Conservation (phyloP, 2,797 vertebrate species). For the Limosa lapponica region DNA sequence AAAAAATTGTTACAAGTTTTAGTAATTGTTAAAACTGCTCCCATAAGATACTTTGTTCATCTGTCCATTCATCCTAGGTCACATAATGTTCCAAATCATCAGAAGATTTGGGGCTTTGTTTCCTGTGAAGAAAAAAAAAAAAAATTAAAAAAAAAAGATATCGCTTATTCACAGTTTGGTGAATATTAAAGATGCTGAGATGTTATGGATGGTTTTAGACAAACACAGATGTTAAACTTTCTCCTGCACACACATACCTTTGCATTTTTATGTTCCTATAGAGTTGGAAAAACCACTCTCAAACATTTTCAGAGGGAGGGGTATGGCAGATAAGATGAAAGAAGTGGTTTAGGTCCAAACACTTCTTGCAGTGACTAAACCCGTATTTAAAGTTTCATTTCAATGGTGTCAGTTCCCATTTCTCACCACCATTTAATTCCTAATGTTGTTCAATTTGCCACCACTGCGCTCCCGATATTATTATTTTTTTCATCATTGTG, state of each 20-base stretch:
- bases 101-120: not conserved
- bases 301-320: not conserved
- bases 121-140: not conserved
- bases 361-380: not conserved
- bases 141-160: not conserved
- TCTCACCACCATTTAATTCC: constrained; percentile 47
- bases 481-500: not conserved
- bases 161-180: not conserved
- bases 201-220: not conserved
- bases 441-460: constrained; percentile 48
- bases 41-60: not conserved
- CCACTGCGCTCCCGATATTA: not conserved
- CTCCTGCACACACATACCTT: not conserved
- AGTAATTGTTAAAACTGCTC: constrained; percentile 27
- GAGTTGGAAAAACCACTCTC: not conserved
- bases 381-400: constrained; percentile 48
- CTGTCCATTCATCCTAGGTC: not conserved
- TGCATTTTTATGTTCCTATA: not conserved
- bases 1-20: constrained; percentile 38
- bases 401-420: constrained; percentile 42
- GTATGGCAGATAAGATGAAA: not conserved
- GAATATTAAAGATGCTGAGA: not conserved
- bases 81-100: not conserved
- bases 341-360: not conserved
- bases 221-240: not conserved